These are phyloP conservation scores for Pangasius krempfi DNA, from an alignment of 2,797 vertebrate genomes.

Conservation along the genomic window DNA sequence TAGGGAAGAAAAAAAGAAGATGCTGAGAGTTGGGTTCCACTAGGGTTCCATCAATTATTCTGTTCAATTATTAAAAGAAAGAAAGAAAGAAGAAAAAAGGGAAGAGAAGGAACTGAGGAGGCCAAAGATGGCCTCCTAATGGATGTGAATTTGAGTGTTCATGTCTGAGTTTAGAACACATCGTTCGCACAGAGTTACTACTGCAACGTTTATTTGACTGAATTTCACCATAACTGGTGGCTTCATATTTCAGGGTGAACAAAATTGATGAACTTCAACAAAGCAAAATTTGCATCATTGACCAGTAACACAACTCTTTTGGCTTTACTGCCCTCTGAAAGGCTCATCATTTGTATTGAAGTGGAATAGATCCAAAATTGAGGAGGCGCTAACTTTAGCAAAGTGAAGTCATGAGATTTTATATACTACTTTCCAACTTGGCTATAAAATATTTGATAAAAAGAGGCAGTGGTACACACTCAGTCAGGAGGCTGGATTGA, in stretches of 20 bases:
- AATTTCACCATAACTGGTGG: background rate
- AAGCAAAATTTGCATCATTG: background rate
- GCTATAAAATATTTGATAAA: background rate
- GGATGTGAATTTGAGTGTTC: background rate
- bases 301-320: background rate
- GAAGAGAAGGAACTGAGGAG: too few species aligned
- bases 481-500: background rate
- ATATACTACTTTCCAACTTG: background rate
- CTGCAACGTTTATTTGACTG: background rate
- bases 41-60: background rate
- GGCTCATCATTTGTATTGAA: background rate
- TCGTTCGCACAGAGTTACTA: background rate
- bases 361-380: background rate
- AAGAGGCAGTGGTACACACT: background rate
- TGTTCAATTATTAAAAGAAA: background rate
- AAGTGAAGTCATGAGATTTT: background rate
- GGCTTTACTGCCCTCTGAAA: background rate
- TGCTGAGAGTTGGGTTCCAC: background rate
- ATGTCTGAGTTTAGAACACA: background rate
- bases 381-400: background rate
- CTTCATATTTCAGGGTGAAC: background rate
- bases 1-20: slow-evolving; percentile 73
- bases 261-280: background rate
- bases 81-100: background rate
- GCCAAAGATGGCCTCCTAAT: background rate